Conservation (phyloP, 2,888 invertebrate genomes). For the Chromoteleia sp. region DNA sequence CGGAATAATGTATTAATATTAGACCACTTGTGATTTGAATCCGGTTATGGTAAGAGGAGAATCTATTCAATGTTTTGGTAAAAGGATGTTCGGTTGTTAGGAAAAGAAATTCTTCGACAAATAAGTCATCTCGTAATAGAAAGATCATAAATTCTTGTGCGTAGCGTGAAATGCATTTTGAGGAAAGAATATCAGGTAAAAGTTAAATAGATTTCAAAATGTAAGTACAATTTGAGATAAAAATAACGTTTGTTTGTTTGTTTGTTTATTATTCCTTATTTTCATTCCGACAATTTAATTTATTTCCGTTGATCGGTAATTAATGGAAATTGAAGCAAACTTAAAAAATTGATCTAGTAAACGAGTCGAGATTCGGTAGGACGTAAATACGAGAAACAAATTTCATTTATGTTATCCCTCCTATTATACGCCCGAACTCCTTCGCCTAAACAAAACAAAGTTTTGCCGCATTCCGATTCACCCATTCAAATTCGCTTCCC, state of each 20-base stretch:
- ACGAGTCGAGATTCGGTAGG: not conserved
- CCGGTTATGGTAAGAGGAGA: not conserved
- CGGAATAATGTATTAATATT: no score
- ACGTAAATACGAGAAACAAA: not conserved
- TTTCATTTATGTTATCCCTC: constrained; percentile 1
- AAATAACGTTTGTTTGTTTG: no score
- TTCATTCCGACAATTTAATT: no score
- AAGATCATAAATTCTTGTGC: not conserved
- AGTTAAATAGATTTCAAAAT: no score
- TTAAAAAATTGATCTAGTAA: not conserved
- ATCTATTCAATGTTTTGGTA: not conserved
- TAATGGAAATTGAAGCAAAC: not conserved
- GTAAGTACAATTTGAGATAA: no score
- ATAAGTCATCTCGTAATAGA: not conserved
- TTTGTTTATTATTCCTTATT: no score
- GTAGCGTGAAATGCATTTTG: not conserved
- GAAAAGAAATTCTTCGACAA: not conserved
- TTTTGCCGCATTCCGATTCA: constrained; percentile 36
- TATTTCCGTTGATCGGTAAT: not conserved
- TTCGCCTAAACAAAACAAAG: constrained; percentile 37
- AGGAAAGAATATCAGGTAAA: not conserved
- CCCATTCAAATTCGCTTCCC: constrained; percentile 38
- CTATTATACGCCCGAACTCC: not conserved
- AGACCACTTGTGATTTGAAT: no score
- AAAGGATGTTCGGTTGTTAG: not conserved